Base-by-base conservation (phyloP, 2,888 invertebrate species). In the Phengaris alcon region DNA sequence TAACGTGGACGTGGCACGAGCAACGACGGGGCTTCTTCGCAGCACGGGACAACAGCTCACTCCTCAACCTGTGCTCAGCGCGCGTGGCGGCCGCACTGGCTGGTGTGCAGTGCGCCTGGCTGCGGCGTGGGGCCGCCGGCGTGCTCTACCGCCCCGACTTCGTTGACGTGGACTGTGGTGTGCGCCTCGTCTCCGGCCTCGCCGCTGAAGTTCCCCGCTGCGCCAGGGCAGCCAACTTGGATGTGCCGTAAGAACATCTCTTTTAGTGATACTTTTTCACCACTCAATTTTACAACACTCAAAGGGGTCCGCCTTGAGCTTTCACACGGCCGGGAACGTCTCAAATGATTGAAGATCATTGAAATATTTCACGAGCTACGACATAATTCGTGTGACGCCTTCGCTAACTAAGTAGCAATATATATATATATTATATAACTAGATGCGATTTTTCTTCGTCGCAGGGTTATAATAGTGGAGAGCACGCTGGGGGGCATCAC, bases 1-100 rank as follows among this genome's bases (percentile, higher is more conserved):
- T 84, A 2, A 77, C 79, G 2, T 93, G 92, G 91, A 78, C 74
- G n/a, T 89, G 88, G 86, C 82, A 88, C 74, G 87, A 85, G 35
- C 74, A 76, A 1, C 84, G 90, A 1, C 80, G 82, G 2, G 86
- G 87, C 0, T 90, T 83, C 80, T 93, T 81, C 78, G 89, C 83
- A 2, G 79, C 83, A 1, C 74, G 75, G 2, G 83, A 86, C 79
- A 84, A 85, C 35, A 90, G 89, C 74, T 86, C 88, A 0, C 0
- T 89, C 0, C 73, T 93, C 3, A 90, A 93, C 80, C 82, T 91
- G 0, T 93, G 93, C 77, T 91, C 90, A 0, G 86, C 89, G 15
- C 81, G 78, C 13, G 80, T 87, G 0, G 79, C 77, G 3, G 87
- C 86, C 0, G 85, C 87, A n/a, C 72, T 93, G 13, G 83, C 87